A percentile compares a stretch with the other conserved stretches of the same genome.
These are phyloP conservation scores for Griposia aprilina DNA, from an alignment of 2,888 invertebrate genomes.

Conservation along the genomic window DNA sequence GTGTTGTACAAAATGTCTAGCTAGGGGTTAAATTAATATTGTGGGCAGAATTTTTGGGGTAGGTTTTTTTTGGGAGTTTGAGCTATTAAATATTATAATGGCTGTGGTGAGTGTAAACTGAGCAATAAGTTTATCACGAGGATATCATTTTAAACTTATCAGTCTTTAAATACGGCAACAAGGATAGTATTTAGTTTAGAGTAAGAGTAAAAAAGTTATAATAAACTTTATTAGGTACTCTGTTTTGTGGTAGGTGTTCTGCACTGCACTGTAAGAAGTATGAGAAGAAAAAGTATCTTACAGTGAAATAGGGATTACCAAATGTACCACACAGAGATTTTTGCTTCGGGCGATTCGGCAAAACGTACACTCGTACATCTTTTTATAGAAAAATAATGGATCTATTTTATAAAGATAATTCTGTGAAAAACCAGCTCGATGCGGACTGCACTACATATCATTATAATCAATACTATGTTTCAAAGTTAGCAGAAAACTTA, in stretches of 20 bases:
- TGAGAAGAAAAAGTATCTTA: neutral
- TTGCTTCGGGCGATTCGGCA: neutral
- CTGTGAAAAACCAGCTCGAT: neutral
- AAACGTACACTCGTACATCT: neutral
- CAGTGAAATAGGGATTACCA: neutral
- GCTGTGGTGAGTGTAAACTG: slow-evolving; percentile 2
- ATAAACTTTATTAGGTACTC: neutral
- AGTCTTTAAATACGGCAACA: too few relatives aligned
- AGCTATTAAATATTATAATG: slow-evolving; percentile 5
- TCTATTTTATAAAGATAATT: neutral
- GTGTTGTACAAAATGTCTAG: slow-evolving; percentile 57
- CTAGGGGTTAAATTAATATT: slow-evolving; percentile 59
- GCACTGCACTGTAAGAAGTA: too few relatives aligned
- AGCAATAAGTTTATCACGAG: neutral
- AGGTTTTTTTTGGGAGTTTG: slow-evolving; percentile 24
- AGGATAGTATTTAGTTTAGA: too few relatives aligned
- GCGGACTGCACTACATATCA: too few relatives aligned
- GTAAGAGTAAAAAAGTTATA: neutral
- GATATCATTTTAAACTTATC: neutral
- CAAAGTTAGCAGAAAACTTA: neutral
- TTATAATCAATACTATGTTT: neutral
- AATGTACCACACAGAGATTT: neutral
- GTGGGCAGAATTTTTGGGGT: slow-evolving; percentile 26
- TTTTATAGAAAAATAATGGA: neutral
- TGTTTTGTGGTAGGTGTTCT: neutral